These are phyloP conservation scores for Drosophila repleta DNA, from an alignment of 1,140 invertebrate genomes.

Conservation along the genomic window DNA sequence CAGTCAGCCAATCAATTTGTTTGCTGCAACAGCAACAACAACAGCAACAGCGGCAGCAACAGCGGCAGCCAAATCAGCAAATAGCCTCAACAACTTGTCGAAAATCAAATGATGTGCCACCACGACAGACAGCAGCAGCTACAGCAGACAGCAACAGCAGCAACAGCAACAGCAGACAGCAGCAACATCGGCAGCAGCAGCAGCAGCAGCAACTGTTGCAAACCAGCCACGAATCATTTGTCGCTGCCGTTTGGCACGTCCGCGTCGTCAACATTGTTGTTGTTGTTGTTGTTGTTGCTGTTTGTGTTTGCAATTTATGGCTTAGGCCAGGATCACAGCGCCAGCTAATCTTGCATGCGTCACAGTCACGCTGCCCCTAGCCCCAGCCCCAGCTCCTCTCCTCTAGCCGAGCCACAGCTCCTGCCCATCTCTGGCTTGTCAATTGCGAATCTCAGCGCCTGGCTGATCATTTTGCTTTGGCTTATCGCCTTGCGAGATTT, in stretches of 20 bases:
- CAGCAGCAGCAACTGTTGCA: constrained; percentile 23
- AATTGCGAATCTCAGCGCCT: constrained; percentile 32
- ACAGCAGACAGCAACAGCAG: constrained; percentile 13
- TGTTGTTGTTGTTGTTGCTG: constrained; percentile 28
- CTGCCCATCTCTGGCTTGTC: constrained; percentile 13
- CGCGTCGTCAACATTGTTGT: constrained; percentile 58
- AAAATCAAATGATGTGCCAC: constrained; percentile 82
- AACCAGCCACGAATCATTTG: constrained; percentile 75
- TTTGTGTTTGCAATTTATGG: constrained; percentile 68
- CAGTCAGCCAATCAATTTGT: constrained; percentile 74
- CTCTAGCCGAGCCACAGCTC: background rate
- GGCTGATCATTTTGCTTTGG: constrained; percentile 33
- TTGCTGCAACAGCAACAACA: constrained; percentile 56
- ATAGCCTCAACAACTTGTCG: constrained; percentile 80
- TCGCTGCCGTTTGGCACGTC: constrained; percentile 74
- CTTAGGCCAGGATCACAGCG: constrained; percentile 74
- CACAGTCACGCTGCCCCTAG: constrained; percentile 52
- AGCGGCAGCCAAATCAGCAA: constrained; percentile 73
- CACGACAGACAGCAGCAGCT: constrained; percentile 42
- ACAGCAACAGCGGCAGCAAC: constrained; percentile 31
- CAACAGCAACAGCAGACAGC: constrained; percentile 8
- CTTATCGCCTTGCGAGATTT: constrained; percentile 65
- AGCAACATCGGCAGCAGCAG: constrained; percentile 9
- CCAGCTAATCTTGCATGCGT: constrained; percentile 79
- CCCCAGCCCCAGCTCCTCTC: background rate